These are phyloP conservation scores for Eupithecia centaureata DNA, from an alignment of 2,888 invertebrate genomes.

Conservation along the genomic window DNA sequence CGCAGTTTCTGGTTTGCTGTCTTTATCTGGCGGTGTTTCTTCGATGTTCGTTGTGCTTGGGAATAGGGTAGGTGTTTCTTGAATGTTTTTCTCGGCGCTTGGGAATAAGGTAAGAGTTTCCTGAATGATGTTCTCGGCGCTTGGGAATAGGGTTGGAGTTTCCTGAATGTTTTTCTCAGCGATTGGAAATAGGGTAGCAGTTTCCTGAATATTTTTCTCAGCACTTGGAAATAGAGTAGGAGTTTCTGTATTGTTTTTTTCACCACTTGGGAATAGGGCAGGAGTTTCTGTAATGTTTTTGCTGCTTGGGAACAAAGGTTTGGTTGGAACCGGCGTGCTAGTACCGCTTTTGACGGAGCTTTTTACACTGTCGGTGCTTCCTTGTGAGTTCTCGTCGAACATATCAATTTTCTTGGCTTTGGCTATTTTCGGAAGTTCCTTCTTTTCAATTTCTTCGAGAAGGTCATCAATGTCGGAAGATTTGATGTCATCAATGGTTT, in stretches of 20 bases:
- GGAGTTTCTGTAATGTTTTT: conserved; percentile 52
- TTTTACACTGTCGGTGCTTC: conserved; percentile 49
- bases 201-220: conserved; percentile 48
- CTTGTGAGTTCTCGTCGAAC: conserved; percentile 50
- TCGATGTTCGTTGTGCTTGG: conserved; percentile 55
- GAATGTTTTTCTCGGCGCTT: conserved; percentile 48
- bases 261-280: conserved; percentile 55
- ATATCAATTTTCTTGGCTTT: conserved; percentile 58
- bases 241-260: conserved; percentile 49
- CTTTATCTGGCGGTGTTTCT: conserved; percentile 50
- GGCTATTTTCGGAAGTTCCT: conserved; percentile 65
- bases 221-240: conserved; percentile 55
- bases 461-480: conserved; percentile 65
- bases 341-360: conserved; percentile 60
- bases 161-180: conserved; percentile 53
- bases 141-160: conserved; percentile 57
- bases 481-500: conserved; percentile 50
- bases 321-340: conserved; percentile 48
- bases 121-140: conserved; percentile 50
- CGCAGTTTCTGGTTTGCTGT: conserved; percentile 47
- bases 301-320: conserved; percentile 62
- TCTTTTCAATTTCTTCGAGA: conserved; percentile 74
- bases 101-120: conserved; percentile 55
- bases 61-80: conserved; percentile 51
- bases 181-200: conserved; percentile 59